phyloP scores from a whole-genome alignment of 1,140 invertebrate species.

The Prorops nasuta region DNA sequence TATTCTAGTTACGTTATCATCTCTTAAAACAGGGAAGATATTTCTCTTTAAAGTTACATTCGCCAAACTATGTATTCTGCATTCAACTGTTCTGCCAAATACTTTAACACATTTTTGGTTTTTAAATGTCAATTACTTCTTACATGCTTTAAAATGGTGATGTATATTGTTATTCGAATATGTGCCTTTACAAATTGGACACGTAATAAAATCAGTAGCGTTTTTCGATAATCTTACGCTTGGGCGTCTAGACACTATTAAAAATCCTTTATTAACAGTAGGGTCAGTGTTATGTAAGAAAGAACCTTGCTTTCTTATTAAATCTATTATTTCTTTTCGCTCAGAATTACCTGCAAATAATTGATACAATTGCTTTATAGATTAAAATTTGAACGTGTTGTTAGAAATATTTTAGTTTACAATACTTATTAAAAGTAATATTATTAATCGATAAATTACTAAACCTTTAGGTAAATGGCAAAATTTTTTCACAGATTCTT shows the following conservation, averaged over 20 bases:
- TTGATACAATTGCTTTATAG: no score
- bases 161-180: not conserved
- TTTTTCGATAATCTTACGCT: not conserved
- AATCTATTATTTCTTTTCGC: constrained; percentile 4
- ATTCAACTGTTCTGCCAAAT: not conserved
- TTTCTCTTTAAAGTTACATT: not conserved
- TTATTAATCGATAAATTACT: no score
- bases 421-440: no score
- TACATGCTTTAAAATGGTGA: not conserved
- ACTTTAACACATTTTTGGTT: not conserved
- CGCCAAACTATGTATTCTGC: not conserved
- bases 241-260: not conserved
- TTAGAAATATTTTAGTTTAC: no score
- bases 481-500: no score
- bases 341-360: not conserved
- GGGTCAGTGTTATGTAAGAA: not conserved
- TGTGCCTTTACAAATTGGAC: not conserved
- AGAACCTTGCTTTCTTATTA: not conserved
- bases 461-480: no score
- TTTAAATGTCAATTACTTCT: not conserved
- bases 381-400: no score
- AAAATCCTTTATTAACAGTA: not conserved
- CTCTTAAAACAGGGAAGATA: not conserved
- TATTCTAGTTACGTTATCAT: not conserved
- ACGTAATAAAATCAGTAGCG: not conserved